These are phyloP conservation scores for Tillus elongatus DNA, from an alignment of 2,888 invertebrate species.

Conservation along the genomic window DNA sequence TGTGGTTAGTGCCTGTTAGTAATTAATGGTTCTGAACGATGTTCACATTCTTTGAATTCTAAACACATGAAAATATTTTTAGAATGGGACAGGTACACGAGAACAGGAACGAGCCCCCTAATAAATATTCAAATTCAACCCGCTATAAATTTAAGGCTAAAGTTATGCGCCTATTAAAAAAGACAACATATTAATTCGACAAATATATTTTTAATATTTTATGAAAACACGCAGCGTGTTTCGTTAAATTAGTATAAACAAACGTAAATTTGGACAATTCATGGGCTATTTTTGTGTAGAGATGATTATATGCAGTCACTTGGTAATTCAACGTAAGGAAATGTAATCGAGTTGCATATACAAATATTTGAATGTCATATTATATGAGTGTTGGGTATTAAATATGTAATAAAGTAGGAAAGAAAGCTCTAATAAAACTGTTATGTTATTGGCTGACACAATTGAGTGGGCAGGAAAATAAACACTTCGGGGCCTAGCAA, in stretches of 20 bases:
- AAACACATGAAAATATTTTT: conserved; percentile 34
- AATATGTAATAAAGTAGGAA: too few species aligned
- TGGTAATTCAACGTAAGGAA: too few species aligned
- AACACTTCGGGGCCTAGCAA: too few species aligned
- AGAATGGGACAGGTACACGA: conserved; percentile 27
- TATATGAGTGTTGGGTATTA: too few species aligned
- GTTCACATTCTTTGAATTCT: conserved; percentile 33
- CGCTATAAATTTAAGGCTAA: conserved; percentile 36
- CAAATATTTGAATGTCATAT: too few species aligned
- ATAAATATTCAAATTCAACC: conserved; percentile 41
- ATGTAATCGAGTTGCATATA: too few species aligned
- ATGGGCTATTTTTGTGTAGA: too few species aligned
- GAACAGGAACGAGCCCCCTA: conserved; percentile 32
- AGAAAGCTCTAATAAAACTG: too few species aligned
- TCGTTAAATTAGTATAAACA: conserved; percentile 1
- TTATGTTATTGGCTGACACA: too few species aligned
- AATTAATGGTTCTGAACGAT: conserved; percentile 28
- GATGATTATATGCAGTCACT: too few species aligned
- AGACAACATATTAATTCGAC: conserved; percentile 41
- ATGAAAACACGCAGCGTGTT: conserved; percentile 4
- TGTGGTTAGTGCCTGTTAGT: conserved; percentile 15
- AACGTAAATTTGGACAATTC: too few species aligned
- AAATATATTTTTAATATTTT: conserved; percentile 38
- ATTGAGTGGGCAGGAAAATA: too few species aligned
- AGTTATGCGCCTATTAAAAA: conserved; percentile 41